These are phyloP conservation scores for Papilio gigon DNA, from an alignment of 2,888 invertebrate species.

Conservation along the genomic window DNA sequence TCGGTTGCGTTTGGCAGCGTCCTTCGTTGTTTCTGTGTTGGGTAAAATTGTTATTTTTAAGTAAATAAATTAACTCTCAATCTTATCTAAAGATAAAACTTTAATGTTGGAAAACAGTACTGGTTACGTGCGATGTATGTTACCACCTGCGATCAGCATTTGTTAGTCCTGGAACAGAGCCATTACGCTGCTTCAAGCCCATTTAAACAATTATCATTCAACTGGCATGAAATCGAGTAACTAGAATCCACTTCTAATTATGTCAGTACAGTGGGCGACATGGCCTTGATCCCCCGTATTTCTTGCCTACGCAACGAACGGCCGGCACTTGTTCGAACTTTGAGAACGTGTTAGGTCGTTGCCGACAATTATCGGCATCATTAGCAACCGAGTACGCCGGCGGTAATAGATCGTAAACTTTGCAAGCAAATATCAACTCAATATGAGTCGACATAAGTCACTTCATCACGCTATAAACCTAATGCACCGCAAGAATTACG, in stretches of 20 bases:
- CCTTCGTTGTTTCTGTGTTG: neutral
- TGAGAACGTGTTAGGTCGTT: constrained; percentile 29
- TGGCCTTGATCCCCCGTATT: constrained; percentile 61
- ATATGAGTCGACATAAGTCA: neutral
- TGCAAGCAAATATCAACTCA: constrained; percentile 21
- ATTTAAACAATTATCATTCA: constrained; percentile 58
- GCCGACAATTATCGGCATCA: constrained; percentile 12
- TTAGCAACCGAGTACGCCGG: constrained; percentile 40
- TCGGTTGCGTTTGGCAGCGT: constrained; percentile 40
- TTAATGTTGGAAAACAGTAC: neutral
- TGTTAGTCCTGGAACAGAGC: constrained; percentile 2
- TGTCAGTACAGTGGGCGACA: constrained; percentile 55
- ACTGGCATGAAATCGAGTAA: constrained; percentile 67
- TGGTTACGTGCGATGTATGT: too few relatives aligned
- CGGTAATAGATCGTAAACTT: neutral
- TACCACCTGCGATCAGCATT: neutral
- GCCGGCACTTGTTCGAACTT: constrained; percentile 33
- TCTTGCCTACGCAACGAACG: constrained; percentile 41
- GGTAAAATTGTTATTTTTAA: neutral
- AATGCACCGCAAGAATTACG: neutral
- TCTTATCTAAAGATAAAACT: neutral
- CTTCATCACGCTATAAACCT: neutral
- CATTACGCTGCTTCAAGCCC: constrained; percentile 48
- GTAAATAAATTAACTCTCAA: too few relatives aligned
- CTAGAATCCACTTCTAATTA: constrained; percentile 50